Evolutionary conservation across 2,888 invertebrate species (phyloP).

Genomic region (Rhodophaea formosa): DNA sequence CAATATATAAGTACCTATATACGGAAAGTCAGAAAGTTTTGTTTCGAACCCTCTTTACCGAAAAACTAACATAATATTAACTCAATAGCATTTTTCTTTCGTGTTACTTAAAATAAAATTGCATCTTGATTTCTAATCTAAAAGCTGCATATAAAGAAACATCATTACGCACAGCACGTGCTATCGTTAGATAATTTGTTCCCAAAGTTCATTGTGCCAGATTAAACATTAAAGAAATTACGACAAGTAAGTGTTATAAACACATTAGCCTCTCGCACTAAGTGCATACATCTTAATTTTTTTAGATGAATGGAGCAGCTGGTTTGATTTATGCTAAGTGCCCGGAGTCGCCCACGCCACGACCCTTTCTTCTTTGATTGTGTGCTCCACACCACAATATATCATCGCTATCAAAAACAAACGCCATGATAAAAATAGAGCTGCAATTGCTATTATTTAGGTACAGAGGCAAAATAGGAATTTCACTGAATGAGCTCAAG

Average conservation of each 20-base stretch:
- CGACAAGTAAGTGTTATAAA: neutral
- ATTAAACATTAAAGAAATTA: slow-evolving; percentile 12
- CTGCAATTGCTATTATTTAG: neutral
- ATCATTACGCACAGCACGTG: neutral
- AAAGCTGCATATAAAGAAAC: no score
- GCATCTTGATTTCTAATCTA: no score
- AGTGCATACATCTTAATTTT: slow-evolving; percentile 35
- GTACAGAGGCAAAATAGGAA: neutral
- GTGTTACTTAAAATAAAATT: no score
- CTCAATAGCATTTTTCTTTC: no score
- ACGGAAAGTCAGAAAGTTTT: neutral
- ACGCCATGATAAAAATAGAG: slow-evolving; percentile 3
- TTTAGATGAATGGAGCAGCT: slow-evolving; percentile 31
- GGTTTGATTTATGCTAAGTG: slow-evolving; percentile 65
- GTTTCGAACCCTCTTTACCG: no score
- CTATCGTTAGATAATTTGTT: neutral
- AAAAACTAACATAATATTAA: no score
- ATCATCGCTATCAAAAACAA: slow-evolving; percentile 5
- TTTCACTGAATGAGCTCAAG: neutral
- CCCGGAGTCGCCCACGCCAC: slow-evolving; percentile 50
- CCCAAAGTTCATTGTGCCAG: neutral
- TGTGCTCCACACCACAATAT: slow-evolving; percentile 23
- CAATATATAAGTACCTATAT: no score
- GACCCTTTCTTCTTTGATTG: slow-evolving; percentile 34
- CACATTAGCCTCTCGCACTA: slow-evolving; percentile 16